These are phyloP conservation scores for Drosophila lacteicornis DNA, from an alignment of 1,140 invertebrate genomes.

Conservation along the genomic window DNA sequence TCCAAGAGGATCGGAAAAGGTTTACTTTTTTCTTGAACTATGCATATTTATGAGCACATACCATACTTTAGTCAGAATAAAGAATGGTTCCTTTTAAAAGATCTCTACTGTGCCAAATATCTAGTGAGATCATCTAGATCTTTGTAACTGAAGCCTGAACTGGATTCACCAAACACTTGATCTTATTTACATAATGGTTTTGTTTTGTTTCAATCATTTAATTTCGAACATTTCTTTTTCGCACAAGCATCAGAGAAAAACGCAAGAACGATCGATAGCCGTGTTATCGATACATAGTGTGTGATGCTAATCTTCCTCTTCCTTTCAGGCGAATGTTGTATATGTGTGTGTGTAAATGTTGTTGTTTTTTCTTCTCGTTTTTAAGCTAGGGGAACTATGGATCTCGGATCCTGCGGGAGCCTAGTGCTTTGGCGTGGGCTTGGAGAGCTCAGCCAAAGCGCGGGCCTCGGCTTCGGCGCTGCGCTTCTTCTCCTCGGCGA, in stretches of 20 bases:
- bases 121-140: neutral
- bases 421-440: constrained; percentile 54
- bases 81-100: neutral
- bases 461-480: constrained; percentile 84
- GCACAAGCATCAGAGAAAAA: constrained; percentile 40
- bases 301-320: constrained; percentile 2
- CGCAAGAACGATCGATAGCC: constrained; percentile 37
- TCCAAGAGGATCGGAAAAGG: too few species aligned
- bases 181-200: constrained; percentile 16
- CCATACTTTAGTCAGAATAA: too few species aligned
- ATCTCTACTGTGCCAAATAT: neutral
- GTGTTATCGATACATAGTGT: constrained; percentile 16
- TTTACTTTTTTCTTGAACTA: too few species aligned
- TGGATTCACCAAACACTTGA: constrained; percentile 23
- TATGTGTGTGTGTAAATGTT: constrained; percentile 38
- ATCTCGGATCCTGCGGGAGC: neutral
- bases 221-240: constrained; percentile 36
- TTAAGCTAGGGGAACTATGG: constrained; percentile 45
- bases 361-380: constrained; percentile 34
- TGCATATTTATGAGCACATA: too few species aligned
- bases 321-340: constrained; percentile 16
- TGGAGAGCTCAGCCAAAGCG: constrained; percentile 74
- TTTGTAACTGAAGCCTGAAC: neutral
- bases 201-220: constrained; percentile 47
- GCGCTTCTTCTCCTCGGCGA: constrained; percentile 88